phyloP scores from a whole-genome alignment of 2,113 vertebrate genomes.

The Corythoichthys haematopterus region DNA sequence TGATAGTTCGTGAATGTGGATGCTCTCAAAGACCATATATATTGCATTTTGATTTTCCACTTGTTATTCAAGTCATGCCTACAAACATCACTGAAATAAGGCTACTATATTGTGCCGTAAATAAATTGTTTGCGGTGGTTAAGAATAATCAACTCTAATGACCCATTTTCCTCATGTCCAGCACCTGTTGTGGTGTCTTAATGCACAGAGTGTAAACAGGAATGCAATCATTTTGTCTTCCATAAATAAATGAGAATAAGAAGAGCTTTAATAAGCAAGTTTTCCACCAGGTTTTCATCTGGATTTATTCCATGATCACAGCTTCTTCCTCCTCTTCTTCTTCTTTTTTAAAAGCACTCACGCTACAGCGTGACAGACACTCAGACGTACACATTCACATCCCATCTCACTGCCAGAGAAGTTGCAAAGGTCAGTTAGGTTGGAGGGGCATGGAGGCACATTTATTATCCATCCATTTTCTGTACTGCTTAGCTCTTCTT shows the following conservation, averaged over 20 bases:
- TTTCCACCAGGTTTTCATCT: constrained; percentile 53
- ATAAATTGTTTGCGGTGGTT: too few species aligned
- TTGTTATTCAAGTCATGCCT: neutral
- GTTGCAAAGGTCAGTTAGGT: constrained; percentile 53
- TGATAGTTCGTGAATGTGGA: neutral
- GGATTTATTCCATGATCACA: constrained; percentile 63
- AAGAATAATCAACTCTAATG: neutral
- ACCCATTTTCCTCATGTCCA: constrained; percentile 17
- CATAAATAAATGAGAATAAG: constrained; percentile 67
- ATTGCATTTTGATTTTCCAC: neutral
- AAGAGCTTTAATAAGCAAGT: constrained; percentile 63
- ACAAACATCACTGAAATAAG: too few species aligned
- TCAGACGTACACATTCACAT: constrained; percentile 58
- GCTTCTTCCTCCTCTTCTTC: neutral
- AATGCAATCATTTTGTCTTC: constrained; percentile 26
- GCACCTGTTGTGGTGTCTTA: constrained; percentile 39
- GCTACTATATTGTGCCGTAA: too few species aligned
- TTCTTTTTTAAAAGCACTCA: constrained; percentile 15
- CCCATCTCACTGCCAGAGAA: constrained; percentile 57
- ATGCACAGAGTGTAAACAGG: constrained; percentile 37
- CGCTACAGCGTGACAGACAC: constrained; percentile 53
- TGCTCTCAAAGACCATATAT: neutral
- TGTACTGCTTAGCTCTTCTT: neutral
- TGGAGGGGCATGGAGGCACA: constrained; percentile 39
- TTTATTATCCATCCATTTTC: constrained; percentile 34